Conservation (phyloP, 2,888 invertebrate genomes). For the Agriotes lineatus region DNA sequence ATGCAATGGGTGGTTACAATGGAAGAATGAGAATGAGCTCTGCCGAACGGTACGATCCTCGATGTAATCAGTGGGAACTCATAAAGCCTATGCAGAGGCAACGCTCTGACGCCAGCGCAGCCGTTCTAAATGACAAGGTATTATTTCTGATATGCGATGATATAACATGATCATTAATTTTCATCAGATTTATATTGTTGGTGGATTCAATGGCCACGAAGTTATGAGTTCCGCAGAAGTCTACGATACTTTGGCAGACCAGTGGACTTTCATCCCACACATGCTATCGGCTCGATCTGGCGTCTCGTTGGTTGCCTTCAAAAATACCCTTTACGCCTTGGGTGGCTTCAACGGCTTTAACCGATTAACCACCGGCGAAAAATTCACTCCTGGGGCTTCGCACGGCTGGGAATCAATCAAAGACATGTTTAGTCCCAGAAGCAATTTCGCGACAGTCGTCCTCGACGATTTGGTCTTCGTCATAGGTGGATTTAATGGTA, state of each 20-base stretch:
- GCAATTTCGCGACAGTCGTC: conserved; percentile 84
- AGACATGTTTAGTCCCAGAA: conserved; percentile 82
- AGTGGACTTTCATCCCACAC: conserved; percentile 79
- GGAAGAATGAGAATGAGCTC: conserved; percentile 81
- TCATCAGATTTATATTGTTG: conserved; percentile 82
- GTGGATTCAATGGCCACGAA: conserved; percentile 85
- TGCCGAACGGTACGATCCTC: conserved; percentile 83
- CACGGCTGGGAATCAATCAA: conserved; percentile 77
- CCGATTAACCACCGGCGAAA: conserved; percentile 75
- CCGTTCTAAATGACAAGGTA: conserved; percentile 75
- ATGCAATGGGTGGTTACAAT: conserved; percentile 88
- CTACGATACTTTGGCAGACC: conserved; percentile 76
- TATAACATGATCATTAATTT: no score
- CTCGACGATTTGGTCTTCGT: conserved; percentile 83
- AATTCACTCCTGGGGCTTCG: conserved; percentile 63
- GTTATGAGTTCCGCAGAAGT: conserved; percentile 82
- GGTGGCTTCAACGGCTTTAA: conserved; percentile 85
- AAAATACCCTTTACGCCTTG: conserved; percentile 79
- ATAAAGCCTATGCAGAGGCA: conserved; percentile 81
- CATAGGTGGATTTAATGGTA: conserved; percentile 88
- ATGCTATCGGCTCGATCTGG: conserved; percentile 84
- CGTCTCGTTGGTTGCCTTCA: conserved; percentile 77
- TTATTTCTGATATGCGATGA: no score
- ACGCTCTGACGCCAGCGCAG: conserved; percentile 84
- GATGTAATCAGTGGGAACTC: conserved; percentile 83